A percentile compares a stretch with the other conserved stretches of the same genome.
Evolutionary conservation across 2,113 vertebrate genomes (phyloP).

Genomic region (Gobiocypris rarus): DNA sequence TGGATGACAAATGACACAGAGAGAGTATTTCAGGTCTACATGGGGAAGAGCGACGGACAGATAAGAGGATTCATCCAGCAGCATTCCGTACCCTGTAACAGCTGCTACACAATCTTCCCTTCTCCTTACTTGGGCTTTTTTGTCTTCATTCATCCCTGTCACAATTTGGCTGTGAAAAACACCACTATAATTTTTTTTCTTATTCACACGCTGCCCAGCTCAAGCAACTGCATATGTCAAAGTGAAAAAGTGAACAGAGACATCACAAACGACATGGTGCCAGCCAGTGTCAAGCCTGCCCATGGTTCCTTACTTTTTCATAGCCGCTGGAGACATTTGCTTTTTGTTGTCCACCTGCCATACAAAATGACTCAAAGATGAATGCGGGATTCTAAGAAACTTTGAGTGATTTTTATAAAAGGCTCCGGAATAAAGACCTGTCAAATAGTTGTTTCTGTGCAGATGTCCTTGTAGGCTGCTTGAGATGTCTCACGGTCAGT

Average conservation of each 20-base stretch:
- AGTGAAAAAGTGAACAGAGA: slow-evolving; percentile 16
- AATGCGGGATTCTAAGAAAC: background rate
- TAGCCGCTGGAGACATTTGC: slow-evolving; percentile 16
- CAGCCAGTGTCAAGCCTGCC: slow-evolving; percentile 16
- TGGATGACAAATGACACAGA: slow-evolving; percentile 69
- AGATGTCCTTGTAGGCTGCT: background rate
- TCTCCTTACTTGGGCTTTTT: slow-evolving; percentile 21
- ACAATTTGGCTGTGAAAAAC: slow-evolving; percentile 44
- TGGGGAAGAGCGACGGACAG: slow-evolving; percentile 31
- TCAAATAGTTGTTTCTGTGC: background rate
- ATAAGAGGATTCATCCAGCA: slow-evolving; percentile 46
- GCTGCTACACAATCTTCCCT: slow-evolving; percentile 39
- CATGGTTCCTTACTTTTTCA: background rate
- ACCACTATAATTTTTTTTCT: slow-evolving; percentile 40
- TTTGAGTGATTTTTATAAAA: slow-evolving; percentile 9
- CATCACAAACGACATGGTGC: slow-evolving; percentile 9
- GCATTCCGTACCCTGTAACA: slow-evolving; percentile 35
- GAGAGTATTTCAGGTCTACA: slow-evolving; percentile 29
- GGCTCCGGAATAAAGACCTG: background rate
- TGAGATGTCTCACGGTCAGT: slow-evolving; percentile 22
- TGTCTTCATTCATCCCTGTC: slow-evolving; percentile 58
- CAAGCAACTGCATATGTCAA: slow-evolving; percentile 9
- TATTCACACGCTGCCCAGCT: background rate
- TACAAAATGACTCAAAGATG: slow-evolving; percentile 14
- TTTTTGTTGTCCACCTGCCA: slow-evolving; percentile 32